Conservation (phyloP, 2,797 vertebrate genomes). For the Coregonus sp. region DNA sequence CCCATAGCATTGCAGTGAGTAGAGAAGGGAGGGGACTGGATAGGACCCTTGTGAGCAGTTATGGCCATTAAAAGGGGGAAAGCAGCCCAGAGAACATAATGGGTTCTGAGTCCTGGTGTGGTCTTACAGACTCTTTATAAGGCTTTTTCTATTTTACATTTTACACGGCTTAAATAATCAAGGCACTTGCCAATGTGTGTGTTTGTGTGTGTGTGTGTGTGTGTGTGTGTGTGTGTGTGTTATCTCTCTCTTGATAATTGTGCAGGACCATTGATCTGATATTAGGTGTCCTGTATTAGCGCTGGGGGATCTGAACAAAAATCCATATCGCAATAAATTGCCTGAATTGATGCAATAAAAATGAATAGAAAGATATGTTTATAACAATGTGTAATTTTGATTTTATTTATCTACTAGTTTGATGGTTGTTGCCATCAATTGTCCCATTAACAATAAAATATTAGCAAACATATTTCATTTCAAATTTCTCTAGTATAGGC, state of each 20-base stretch:
- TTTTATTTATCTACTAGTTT: no score
- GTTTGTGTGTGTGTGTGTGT: neutral
- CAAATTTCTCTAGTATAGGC: no score
- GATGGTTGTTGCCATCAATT: no score
- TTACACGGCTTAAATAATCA: constrained; percentile 75
- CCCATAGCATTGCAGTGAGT: constrained; percentile 20
- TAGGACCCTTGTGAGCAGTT: constrained; percentile 54
- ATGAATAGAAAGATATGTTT: no score
- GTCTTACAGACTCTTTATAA: constrained; percentile 53
- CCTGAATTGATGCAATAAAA: neutral
- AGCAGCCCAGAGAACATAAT: constrained; percentile 51
- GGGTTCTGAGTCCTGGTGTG: constrained; percentile 66
- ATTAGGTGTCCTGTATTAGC: neutral
- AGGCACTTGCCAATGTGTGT: constrained; percentile 23
- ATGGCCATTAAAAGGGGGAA: constrained; percentile 70
- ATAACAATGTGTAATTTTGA: no score
- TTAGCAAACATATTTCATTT: no score
- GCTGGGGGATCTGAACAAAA: no score
- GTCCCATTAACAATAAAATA: no score
- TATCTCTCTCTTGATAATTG: constrained; percentile 46
- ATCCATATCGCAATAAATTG: no score
- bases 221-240: neutral
- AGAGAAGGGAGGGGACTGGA: neutral
- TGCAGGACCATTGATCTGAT: constrained; percentile 58
- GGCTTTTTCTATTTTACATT: constrained; percentile 66